A percentile compares a stretch with the other conserved stretches of the same genome.
These are phyloP conservation scores for Ectobius pallidus DNA, from an alignment of 2,888 invertebrate genomes.

Conservation along the genomic window DNA sequence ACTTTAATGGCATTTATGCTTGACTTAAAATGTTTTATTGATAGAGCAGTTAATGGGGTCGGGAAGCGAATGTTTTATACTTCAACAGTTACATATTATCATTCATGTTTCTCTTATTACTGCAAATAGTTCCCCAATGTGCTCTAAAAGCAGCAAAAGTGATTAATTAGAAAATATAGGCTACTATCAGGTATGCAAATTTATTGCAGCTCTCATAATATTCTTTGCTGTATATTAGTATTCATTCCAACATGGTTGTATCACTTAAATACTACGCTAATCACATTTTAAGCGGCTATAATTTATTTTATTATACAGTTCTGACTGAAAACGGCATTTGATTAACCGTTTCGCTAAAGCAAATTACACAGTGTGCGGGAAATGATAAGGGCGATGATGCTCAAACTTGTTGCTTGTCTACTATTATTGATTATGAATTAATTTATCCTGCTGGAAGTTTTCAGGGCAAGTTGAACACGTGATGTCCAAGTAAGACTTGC, in stretches of 20 bases:
- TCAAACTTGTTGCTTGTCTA: neutral
- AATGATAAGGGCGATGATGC: neutral
- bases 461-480: neutral
- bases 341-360: neutral
- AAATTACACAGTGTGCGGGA: neutral
- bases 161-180: neutral
- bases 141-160: neutral
- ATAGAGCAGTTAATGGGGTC: neutral
- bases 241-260: too few species aligned
- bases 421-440: conserved; percentile 17
- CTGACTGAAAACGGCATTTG: neutral
- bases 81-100: neutral
- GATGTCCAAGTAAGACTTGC: neutral
- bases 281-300: neutral
- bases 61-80: neutral
- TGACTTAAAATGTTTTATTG: too few species aligned
- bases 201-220: too few species aligned
- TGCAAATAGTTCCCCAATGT: neutral
- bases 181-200: too few species aligned
- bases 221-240: too few species aligned
- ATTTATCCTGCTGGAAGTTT: neutral
- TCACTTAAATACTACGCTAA: neutral
- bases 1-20: too few species aligned
- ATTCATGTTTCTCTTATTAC: neutral
- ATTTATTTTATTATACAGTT: neutral